Base-by-base conservation (phyloP, 2,797 vertebrate genomes). In the Siniperca undulata region DNA sequence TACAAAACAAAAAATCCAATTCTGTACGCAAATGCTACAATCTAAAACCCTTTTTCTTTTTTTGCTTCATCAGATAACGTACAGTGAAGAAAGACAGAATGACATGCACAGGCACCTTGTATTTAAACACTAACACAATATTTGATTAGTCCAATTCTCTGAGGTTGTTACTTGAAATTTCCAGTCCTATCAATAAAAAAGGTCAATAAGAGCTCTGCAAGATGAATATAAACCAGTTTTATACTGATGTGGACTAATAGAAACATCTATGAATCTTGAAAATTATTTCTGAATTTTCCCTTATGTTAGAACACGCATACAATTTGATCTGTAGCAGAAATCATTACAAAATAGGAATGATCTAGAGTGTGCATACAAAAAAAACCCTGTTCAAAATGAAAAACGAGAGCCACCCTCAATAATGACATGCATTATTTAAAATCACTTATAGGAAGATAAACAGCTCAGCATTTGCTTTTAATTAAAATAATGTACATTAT, bases 121-220 rank as follows among this genome's bases (percentile, higher is more conserved):
- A 13, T 59, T 68, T 12, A 12, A 68, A 64, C 17, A 71, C 42
- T 30, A 30, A 42, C 55, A 69, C 38, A 36, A 17, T 62, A 58
- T 74, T 55, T 62, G 24, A 46, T 70, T 58, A 59, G 58, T 38
- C 56, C 12, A 52, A 44, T 72, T 81, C 50, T 53, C 38, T 3
- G 24, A 44, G 50, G 73, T 55, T 64, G 34, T 27, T 60, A 48
- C 19, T 59, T 34, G 38, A 69, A 79, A 70, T 40, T 20, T 61
- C 20, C 52, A 52, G 46, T 19, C 36, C 58, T 19, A 16, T 72
- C 44, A 76, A 44, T 19, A 46, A 27, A 81, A 78, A 64, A 30
- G 62, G 48, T 78, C 70, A 75, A 78, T 69, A 64, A 10, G 60
- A 73, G 52, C 52, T 65, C 44, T 79, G 68, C 2, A 40, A 44